Evolutionary conservation across 1,140 invertebrate genomes (phyloP), one percentile per base, ranked within the genome.

Genomic region (Eumeta japonica): DNA sequence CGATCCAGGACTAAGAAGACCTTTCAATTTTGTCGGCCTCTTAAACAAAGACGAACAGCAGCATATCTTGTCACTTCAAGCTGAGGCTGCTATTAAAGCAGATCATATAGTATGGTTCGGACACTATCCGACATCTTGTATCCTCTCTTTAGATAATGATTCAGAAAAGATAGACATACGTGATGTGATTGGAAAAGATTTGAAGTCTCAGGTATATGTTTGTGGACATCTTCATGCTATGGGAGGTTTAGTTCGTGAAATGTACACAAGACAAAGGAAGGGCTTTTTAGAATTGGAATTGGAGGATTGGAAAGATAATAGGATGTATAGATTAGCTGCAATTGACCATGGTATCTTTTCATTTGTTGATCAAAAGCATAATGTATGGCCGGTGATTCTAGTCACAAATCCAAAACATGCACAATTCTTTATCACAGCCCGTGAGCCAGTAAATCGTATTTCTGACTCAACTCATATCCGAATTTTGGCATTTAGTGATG

Each of bases 221-320:
- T 95, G 91, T 77, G 94, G 94, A 5, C 94, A 97, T 76, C 83
- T 94, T 43, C 94, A 97, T 65, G 88, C 83, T 5, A 76, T 94
- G 45, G 85, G 81, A 37, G 89, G 88, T 3, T 48, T 87, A 2
- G 83, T 92, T 2, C 84, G 85, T 10, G 78, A 86, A 44, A 95
- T 97, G 92, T 94, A 94, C 55, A 88, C 90, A 1, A 74, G 89
- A 46, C 91, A 93, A 58, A 82, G 86, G 42, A 79, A 77, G 44
- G 92, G 92, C n/a, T 88, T 84, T 58, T 73, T 94, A 37, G 93
- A 96, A 75, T 71, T 96, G 29, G 94, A 97, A 76, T 75, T 96
- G 24, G 90, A 85, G 15, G 94, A 97, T 76, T 97, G 92, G 92
- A 96, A 92, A 75, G 88, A 93, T 58, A 90, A 88, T 59, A 79